A percentile compares a stretch with the other conserved stretches of the same genome.
Conservation (phyloP, 2,113 vertebrate species). For the Oncorhynchus keta region DNA sequence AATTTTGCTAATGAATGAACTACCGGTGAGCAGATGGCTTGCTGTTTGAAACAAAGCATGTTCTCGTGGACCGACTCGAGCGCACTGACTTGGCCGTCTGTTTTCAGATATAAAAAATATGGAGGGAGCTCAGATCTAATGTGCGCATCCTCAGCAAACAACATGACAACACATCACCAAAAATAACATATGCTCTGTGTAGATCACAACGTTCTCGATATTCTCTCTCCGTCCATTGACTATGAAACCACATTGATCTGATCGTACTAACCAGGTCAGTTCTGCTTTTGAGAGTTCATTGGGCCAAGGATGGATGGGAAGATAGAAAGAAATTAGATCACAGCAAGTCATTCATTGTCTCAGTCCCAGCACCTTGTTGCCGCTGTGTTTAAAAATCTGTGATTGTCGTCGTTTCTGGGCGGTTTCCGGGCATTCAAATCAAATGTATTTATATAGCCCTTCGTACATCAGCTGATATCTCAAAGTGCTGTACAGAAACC, state of each 20-base stretch:
- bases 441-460: no score
- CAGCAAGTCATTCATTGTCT: no score
- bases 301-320: neutral
- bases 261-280: neutral
- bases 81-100: neutral
- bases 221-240: neutral
- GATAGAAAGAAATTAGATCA: no score
- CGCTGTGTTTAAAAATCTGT: no score
- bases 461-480: no score
- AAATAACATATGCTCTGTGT: neutral
- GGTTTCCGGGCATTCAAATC: slow-evolving; percentile 21
- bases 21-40: slow-evolving; percentile 27
- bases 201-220: no score
- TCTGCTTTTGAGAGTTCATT: neutral
- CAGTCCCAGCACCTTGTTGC: no score
- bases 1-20: slow-evolving; percentile 23
- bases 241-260: neutral
- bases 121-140: neutral
- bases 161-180: neutral
- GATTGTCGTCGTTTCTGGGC: slow-evolving; percentile 18
- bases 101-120: neutral
- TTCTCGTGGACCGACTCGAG: neutral
- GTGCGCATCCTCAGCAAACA: neutral
- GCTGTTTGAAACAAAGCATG: neutral
- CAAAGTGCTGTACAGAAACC: no score